Conservation (phyloP, 2,888 invertebrate genomes). For the Pristionchus arcanus region DNA sequence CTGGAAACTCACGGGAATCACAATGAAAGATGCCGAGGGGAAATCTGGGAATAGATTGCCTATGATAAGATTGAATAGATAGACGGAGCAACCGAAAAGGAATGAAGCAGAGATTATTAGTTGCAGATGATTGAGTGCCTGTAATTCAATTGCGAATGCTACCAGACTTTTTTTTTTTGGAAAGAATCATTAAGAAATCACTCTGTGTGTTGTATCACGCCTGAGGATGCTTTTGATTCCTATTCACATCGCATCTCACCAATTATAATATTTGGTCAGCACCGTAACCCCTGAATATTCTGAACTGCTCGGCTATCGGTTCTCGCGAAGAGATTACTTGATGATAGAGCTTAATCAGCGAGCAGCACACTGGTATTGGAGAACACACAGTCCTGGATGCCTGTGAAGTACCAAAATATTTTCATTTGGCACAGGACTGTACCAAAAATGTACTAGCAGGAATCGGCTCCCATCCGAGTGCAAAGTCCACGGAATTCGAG, state of each 20-base stretch:
- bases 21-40: not conserved
- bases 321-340: not conserved
- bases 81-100: not conserved
- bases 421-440: not conserved
- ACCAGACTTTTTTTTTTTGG: not conserved
- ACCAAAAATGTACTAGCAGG: not conserved
- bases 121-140: constrained; percentile 5
- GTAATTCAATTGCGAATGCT: not conserved
- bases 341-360: not conserved
- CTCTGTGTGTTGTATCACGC: not conserved
- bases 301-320: not conserved
- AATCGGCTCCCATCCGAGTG: not conserved
- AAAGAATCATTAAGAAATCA: not conserved
- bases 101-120: not conserved
- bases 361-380: not conserved
- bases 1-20: not conserved
- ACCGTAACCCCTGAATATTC: not conserved
- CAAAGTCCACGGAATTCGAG: not conserved
- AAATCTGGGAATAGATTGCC: not conserved
- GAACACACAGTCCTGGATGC: not conserved
- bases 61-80: not conserved
- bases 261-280: not conserved
- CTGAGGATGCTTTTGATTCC: not conserved
- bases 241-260: not conserved
- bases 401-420: not conserved